Conservation (phyloP, 2,797 vertebrate genomes). For the Labroides dimidiatus region DNA sequence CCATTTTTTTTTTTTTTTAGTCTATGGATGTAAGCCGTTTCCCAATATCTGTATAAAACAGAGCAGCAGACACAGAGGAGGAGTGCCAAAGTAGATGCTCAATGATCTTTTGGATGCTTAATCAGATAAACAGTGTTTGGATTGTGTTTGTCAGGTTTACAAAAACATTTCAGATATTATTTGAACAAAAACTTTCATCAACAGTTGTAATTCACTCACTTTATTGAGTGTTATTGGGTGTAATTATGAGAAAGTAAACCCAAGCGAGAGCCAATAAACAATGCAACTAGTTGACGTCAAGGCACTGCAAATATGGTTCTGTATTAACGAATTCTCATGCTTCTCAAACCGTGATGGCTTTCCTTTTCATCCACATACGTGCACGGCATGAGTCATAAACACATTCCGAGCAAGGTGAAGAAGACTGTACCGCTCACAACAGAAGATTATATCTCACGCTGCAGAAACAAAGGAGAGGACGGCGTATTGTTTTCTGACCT, state of each 20-base stretch:
- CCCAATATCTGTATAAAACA: no score
- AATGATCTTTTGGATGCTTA: no score
- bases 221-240: background rate
- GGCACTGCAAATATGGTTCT: background rate
- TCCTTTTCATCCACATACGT: background rate
- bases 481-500: slow-evolving; percentile 40
- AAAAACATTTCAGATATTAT: background rate
- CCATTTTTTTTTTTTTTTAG: no score
- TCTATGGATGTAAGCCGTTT: no score
- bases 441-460: slow-evolving; percentile 17
- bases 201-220: no score
- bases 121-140: no score
- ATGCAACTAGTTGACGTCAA: background rate
- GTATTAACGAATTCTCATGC: no score
- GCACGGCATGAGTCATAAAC: slow-evolving; percentile 8
- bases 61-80: no score
- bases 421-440: background rate
- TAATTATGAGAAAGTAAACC: background rate
- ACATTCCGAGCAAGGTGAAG: background rate
- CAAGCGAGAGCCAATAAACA: no score
- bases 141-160: background rate
- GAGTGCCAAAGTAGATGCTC: no score
- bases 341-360: no score
- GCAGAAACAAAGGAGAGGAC: slow-evolving; percentile 33
- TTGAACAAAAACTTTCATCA: slow-evolving; percentile 10